A percentile compares a stretch with the other conserved stretches of the same genome.
Evolutionary conservation across 2,113 vertebrate genomes (phyloP).

Genomic region (Tretioscincus oriximinensis): DNA sequence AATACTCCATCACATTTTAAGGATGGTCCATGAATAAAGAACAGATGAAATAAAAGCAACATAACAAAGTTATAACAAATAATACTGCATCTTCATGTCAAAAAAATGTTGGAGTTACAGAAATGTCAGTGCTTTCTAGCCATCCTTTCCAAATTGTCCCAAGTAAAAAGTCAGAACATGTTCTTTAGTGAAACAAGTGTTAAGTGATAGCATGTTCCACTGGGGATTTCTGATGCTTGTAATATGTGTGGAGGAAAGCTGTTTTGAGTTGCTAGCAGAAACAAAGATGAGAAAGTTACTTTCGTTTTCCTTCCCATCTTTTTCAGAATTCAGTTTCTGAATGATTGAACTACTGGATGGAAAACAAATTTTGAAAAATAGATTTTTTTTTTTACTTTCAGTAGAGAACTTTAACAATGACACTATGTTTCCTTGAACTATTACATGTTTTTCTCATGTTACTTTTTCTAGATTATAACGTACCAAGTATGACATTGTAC

Average conservation of each 20-base stretch:
- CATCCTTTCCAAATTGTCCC: no score
- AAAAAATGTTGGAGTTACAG: no score
- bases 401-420: neutral
- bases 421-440: neutral
- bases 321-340: neutral
- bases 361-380: neutral
- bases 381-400: neutral
- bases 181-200: neutral
- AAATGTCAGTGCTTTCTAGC: no score
- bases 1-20: neutral
- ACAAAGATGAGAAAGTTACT: no score
- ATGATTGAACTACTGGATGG: neutral
- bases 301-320: neutral
- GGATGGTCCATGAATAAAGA: neutral
- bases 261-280: no score
- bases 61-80: neutral
- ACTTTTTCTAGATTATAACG: conserved; percentile 26
- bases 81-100: neutral
- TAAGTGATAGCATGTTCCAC: neutral
- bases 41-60: neutral
- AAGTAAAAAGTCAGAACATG: no score
- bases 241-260: no score
- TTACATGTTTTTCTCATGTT: conserved; percentile 21
- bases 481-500: neutral
- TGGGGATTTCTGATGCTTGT: neutral